These are phyloP conservation scores for Platygyra sinensis DNA, from an alignment of 64 coral and sea anemone genomes.

Conservation along the genomic window DNA sequence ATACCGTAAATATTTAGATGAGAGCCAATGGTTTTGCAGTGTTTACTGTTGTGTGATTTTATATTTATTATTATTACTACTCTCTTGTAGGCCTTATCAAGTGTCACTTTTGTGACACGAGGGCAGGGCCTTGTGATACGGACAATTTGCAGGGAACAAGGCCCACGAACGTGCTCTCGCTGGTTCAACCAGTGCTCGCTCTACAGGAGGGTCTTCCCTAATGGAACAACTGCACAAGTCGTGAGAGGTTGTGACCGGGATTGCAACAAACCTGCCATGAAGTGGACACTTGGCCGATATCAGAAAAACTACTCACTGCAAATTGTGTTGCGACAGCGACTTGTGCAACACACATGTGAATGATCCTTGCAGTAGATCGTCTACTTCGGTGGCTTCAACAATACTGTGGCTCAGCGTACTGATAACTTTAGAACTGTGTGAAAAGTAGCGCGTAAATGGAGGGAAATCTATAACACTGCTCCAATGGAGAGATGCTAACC, in stretches of 20 bases:
- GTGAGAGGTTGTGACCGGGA: conserved; percentile 30
- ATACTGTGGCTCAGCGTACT: neutral
- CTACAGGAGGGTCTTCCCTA: neutral
- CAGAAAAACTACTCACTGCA: conserved; percentile 23
- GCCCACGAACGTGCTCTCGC: neutral
- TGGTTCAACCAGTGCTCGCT: conserved; percentile 6
- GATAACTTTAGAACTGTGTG: neutral
- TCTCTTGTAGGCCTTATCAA: neutral
- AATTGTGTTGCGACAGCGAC: conserved; percentile 12
- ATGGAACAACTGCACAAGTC: conserved; percentile 28
- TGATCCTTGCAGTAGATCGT: conserved; percentile 9
- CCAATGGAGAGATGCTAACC: no score
- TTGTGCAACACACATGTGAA: neutral
- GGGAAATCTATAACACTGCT: neutral
- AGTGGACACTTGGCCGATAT: conserved; percentile 6
- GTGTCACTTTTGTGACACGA: conserved; percentile 18
- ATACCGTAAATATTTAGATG: no score
- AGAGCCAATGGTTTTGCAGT: no score
- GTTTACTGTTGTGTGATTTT: no score
- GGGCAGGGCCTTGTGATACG: neutral
- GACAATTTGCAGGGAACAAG: neutral
- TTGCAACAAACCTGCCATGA: neutral
- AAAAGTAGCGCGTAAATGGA: neutral
- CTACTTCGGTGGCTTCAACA: neutral
- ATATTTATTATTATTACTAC: neutral